Evolutionary conservation across 2,888 invertebrate species (phyloP), one percentile per base, ranked within the genome.

Genomic region (Cloeon dipterum): DNA sequence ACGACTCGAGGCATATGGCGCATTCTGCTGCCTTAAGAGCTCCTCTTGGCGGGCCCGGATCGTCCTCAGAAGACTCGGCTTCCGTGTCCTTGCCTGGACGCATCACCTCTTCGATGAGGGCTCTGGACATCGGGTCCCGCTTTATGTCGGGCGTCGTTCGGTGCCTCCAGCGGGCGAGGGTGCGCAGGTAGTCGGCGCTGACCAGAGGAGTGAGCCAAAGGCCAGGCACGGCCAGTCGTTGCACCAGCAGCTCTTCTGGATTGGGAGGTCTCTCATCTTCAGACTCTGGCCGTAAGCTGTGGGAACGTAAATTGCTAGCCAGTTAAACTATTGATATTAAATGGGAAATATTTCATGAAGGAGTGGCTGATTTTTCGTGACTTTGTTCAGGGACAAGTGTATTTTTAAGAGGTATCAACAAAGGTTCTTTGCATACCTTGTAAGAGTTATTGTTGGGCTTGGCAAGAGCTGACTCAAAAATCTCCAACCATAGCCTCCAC

Each of bases 1-100:
- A 63, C 18, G 48, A 46, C 23, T 63, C 64, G 42, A 65, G 47
- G 46, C 65, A 65, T 32, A 65, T 60, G 34, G 61, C 59, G 50
- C 63, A 63, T 38, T 61, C 59, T 20, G 47, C 46, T 19, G 50
- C 48, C 14, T 50, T 49, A 17, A 58, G 43, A 46, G 55, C 55
- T 3, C 55, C 56, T 7, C 40, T 38, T 16, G 43, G 49, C 38
- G 45, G 45, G 42, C 20, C 43, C n/a, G 16, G 37, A 33, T 33
- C 26, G 11, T 41, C 39, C 13, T 43, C 37, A 8, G 38, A 37
- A n/a, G n/a, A n/a, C 26, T 41, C 42, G 14, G 35, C 18, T 26
- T 41, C 42, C 37, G 33, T 42, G 42, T 21, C 42, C 39, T 35
- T 32, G 20, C 34, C 36, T 26, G 25, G 34, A 16, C 42, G 40